These are phyloP conservation scores for Athene cunicularia DNA, from an alignment of 2,113 vertebrate genomes.

Conservation along the genomic window DNA sequence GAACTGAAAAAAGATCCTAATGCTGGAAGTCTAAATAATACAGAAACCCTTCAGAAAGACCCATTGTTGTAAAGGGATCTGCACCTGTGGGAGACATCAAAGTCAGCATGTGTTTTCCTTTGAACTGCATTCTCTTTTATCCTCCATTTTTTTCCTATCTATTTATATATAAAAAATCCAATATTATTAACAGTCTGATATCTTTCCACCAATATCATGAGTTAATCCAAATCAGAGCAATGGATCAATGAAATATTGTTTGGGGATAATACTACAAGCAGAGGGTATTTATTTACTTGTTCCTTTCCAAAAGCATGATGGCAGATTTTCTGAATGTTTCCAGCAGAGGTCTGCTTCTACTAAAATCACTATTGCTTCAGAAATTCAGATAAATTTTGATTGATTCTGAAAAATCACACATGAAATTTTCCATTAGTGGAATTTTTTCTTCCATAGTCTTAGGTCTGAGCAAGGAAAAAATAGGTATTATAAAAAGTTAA, in stretches of 20 bases:
- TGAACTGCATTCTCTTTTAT: conserved; percentile 64
- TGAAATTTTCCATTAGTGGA: background rate
- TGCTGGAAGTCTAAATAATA: conserved; percentile 17
- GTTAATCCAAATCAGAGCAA: conserved; percentile 20
- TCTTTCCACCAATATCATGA: background rate
- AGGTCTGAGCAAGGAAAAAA: background rate
- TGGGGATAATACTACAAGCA: background rate
- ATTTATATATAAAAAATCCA: conserved; percentile 9
- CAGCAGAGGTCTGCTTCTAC: background rate
- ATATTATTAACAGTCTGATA: conserved; percentile 2
- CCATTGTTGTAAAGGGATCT: conserved; percentile 34
- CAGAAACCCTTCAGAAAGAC: background rate
- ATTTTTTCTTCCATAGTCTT: background rate
- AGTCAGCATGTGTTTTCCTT: conserved; percentile 36
- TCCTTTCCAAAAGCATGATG: background rate
- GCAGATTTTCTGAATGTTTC: background rate
- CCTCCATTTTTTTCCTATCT: conserved; percentile 18
- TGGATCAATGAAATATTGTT: background rate
- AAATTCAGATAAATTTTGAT: background rate
- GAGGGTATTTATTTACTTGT: background rate
- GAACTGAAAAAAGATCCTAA: background rate
- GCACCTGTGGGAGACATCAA: conserved; percentile 56
- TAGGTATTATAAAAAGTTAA: background rate
- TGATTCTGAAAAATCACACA: background rate
- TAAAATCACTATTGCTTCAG: background rate